Evolutionary conservation across 2,888 invertebrate species (phyloP).

Genomic region (Villa cingulata): DNA sequence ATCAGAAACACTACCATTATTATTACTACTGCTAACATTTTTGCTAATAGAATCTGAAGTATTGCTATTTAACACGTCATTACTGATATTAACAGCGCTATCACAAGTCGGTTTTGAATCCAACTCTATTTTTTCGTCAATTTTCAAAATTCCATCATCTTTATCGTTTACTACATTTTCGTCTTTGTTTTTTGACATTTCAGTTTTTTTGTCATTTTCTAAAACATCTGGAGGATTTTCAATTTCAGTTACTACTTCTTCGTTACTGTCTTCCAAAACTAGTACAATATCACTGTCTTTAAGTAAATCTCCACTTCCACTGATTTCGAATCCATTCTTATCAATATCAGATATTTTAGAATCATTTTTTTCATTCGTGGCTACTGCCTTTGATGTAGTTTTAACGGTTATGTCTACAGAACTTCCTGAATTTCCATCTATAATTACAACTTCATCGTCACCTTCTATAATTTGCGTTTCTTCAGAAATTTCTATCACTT

Average conservation of each 20-base stretch:
- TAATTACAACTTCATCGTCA: too few species aligned
- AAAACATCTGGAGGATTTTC: neutral
- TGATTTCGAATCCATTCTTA: neutral
- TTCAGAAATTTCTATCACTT: neutral
- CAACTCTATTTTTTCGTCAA: neutral
- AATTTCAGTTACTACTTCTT: neutral
- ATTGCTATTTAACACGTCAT: too few species aligned
- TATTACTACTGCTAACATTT: neutral
- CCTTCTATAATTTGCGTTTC: too few species aligned
- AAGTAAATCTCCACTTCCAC: constrained; percentile 1
- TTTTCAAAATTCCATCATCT: too few species aligned
- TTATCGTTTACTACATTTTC: neutral
- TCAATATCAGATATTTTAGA: neutral
- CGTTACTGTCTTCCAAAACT: neutral
- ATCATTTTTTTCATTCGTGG: neutral
- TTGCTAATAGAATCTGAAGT: too few species aligned
- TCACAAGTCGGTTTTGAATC: constrained; percentile 4
- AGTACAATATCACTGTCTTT: too few species aligned
- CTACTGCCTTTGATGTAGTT: too few species aligned
- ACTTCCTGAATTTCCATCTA: neutral
- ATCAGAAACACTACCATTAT: neutral
- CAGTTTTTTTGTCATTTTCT: neutral
- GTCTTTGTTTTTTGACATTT: neutral
- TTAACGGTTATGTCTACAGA: too few species aligned
- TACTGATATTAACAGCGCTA: neutral